Evolutionary conservation across 2,113 vertebrate species (phyloP), one percentile per base, ranked within the genome.

Genomic region (Mesocricetus auratus): DNA sequence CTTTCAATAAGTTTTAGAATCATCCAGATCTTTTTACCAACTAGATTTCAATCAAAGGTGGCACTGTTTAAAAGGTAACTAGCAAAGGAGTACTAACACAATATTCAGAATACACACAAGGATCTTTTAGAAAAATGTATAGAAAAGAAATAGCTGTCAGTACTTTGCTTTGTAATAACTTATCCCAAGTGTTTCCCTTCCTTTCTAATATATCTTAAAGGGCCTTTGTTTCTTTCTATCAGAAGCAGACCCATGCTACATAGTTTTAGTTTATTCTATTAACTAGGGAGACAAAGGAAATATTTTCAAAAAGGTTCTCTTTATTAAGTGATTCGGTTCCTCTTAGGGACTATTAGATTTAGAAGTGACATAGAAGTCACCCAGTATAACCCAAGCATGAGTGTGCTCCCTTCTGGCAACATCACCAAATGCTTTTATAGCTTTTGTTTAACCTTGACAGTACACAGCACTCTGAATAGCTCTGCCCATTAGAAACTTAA

Each of bases 61-160:
- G 2, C 78, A 73, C 13, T 94, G 17, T 77, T 88, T 83, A 86
- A 92, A 36, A n/a, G 90, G 11, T 69, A 77, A 60, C 11, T 74
- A 33, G 19, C n/a, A 94, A 90, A 94, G 39, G 2, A 88, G 73
- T 17, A n/a, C 36, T 33, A 87, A 53, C 15, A 79, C 4, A 26
- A 58, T 39, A 89, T 4, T 85, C 9, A 53, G 29, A 68, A 62
- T 22, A 89, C 8, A 53, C 22, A 1, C 4, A 92, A 85, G 45
- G 21, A 74, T 47, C 15, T 79, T 87, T 89, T 82, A 21, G 36
- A 92, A 50, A 94, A 83, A 8, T 53, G 26, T 45, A 82, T 42
- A 90, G 74, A 96, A 97, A 79, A 90, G 58, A 86, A 45, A 71
- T 36, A 13, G 36, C 69, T 83, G n/a, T 86, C 58, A 95, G 69